Evolutionary conservation across 2,888 invertebrate genomes (phyloP).

Genomic region (Thymelicus sylvestris): DNA sequence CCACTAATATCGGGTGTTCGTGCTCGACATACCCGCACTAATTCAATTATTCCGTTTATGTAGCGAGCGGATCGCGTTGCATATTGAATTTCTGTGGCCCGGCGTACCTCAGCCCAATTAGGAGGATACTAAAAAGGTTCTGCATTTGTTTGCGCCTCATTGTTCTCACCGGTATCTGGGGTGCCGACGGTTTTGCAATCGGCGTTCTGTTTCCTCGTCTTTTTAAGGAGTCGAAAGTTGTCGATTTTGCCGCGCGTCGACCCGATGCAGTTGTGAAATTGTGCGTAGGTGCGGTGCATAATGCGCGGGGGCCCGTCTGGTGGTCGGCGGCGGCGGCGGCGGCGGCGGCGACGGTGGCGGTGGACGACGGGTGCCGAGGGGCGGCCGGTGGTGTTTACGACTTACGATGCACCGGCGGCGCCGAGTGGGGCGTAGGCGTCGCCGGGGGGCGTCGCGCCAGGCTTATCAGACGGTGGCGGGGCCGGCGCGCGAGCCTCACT

Average conservation of each 20-base stretch:
- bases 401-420: conserved; percentile 76
- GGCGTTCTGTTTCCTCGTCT: conserved; percentile 66
- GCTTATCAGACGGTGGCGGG: conserved; percentile 84
- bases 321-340: conserved; percentile 53
- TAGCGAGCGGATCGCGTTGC: conserved; percentile 74
- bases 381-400: conserved; percentile 75
- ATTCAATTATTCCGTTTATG: conserved; percentile 81
- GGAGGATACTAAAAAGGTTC: conserved; percentile 78
- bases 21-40: conserved; percentile 70
- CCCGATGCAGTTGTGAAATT: conserved; percentile 71
- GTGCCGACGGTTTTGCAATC: conserved; percentile 72
- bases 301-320: conserved; percentile 76
- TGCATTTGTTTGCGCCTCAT: conserved; percentile 73
- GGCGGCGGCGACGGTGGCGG: conserved; percentile 47
- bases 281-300: conserved; percentile 77
- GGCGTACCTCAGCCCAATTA: conserved; percentile 76
- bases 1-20: conserved; percentile 54
- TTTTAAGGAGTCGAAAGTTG: conserved; percentile 82
- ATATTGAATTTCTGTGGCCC: conserved; percentile 74
- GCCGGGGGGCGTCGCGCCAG: conserved; percentile 84
- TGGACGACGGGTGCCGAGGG: conserved; percentile 64
- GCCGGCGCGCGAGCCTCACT: conserved; percentile 83
- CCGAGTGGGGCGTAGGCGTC: conserved; percentile 83
- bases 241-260: conserved; percentile 67
- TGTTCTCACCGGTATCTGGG: conserved; percentile 77